Conservation (phyloP, 1,140 invertebrate species). For the Notospermus geniculatus region DNA sequence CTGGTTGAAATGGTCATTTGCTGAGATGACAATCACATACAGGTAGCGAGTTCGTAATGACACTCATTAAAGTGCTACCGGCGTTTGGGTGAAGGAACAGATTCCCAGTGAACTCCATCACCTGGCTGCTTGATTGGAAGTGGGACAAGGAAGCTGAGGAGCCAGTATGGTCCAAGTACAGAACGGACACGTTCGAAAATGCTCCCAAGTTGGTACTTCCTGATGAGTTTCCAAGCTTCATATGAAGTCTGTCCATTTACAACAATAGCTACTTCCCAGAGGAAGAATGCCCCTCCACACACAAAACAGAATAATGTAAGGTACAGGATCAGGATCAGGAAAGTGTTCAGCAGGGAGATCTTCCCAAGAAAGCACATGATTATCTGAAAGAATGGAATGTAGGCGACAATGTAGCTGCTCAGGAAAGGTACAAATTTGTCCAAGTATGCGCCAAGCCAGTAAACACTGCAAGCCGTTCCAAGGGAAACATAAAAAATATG, state of each 20-base stretch:
- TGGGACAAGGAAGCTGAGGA: slow-evolving; percentile 29
- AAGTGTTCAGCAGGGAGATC: slow-evolving; percentile 21
- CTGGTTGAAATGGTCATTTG: too few relatives aligned
- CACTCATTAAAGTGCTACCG: too few relatives aligned
- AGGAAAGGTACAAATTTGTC: slow-evolving; percentile 21
- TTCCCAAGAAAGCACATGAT: slow-evolving; percentile 28
- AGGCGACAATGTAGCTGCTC: slow-evolving; percentile 22
- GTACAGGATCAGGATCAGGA: slow-evolving; percentile 25
- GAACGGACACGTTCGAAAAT: slow-evolving; percentile 26
- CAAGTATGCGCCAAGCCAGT: slow-evolving; percentile 31
- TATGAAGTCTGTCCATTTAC: slow-evolving; percentile 33
- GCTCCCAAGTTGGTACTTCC: slow-evolving; percentile 18
- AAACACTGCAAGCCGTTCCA: slow-evolving; percentile 27
- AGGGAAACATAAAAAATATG: slow-evolving; percentile 31
- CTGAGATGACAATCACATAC: too few relatives aligned
- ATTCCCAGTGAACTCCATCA: slow-evolving; percentile 32
- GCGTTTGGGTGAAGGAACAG: not conserved
- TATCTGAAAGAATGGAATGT: slow-evolving; percentile 29
- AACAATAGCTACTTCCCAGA: slow-evolving; percentile 30
- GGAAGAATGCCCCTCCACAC: slow-evolving; percentile 22
- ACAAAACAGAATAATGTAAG: slow-evolving; percentile 23
- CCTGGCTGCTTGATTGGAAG: slow-evolving; percentile 22
- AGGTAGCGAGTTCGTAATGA: too few relatives aligned
- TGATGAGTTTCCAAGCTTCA: slow-evolving; percentile 30
- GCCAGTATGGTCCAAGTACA: slow-evolving; percentile 34